Evolutionary conservation across 2,113 vertebrate genomes (phyloP).

Genomic region (Propithecus coquereli): DNA sequence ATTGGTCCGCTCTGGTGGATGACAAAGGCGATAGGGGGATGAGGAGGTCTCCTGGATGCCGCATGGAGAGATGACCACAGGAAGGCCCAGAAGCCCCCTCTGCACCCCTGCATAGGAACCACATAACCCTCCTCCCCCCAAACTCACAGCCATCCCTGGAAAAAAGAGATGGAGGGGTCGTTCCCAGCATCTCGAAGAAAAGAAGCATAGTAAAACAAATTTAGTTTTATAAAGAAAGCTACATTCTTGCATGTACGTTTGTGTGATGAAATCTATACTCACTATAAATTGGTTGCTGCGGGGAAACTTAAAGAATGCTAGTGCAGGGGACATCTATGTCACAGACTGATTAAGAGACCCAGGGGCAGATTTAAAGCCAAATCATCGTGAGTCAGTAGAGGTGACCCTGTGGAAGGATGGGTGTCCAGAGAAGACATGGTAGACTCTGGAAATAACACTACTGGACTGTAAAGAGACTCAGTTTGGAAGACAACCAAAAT

Average conservation of each 20-base stretch:
- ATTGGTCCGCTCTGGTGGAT: not conserved
- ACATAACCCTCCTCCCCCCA: not conserved
- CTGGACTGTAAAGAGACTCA: not conserved
- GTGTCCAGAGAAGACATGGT: not conserved
- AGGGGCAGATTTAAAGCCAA: conserved; percentile 17
- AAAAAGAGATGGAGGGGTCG: not conserved
- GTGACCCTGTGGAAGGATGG: not conserved
- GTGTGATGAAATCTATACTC: not conserved
- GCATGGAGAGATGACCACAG: not conserved
- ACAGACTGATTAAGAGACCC: not conserved
- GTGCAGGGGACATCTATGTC: not conserved
- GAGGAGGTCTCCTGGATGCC: not conserved
- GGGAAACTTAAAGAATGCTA: not conserved
- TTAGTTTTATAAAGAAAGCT: not conserved
- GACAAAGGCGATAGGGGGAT: not conserved
- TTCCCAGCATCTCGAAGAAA: not conserved
- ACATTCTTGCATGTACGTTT: not conserved
- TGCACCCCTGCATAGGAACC: not conserved
- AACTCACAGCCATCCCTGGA: not conserved
- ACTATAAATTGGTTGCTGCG: not conserved
- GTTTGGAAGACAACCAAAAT: not conserved
- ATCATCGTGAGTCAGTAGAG: not conserved
- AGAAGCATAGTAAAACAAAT: not conserved
- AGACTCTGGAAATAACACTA: not conserved
- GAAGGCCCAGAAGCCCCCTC: not conserved